Evolutionary conservation across 2,113 vertebrate species (phyloP).

Genomic region (Calonectris borealis): DNA sequence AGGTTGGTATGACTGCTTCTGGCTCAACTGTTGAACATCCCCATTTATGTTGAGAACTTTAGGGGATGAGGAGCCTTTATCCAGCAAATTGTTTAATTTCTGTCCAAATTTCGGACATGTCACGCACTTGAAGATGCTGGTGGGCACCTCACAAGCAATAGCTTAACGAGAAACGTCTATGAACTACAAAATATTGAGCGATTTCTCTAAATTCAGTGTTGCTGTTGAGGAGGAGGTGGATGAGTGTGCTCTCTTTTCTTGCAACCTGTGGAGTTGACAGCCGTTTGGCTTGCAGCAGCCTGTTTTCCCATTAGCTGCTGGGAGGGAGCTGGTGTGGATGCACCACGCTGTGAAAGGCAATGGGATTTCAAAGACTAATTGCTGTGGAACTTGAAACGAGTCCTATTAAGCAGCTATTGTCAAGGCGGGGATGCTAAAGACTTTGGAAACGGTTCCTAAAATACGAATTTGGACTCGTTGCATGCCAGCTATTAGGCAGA

Average conservation of each 20-base stretch:
- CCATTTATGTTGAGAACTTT: background rate
- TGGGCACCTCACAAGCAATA: background rate
- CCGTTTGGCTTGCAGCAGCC: background rate
- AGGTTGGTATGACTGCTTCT: background rate
- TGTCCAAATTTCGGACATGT: fast-evolving
- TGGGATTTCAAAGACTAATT: background rate
- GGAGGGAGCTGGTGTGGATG: background rate
- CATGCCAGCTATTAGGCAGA: background rate
- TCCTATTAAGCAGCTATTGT: background rate
- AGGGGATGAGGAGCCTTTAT: background rate
- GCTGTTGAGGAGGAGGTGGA: background rate
- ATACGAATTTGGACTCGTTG: background rate
- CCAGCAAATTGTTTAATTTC: background rate
- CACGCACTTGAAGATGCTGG: background rate
- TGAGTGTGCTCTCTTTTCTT: background rate
- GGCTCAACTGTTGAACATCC: background rate
- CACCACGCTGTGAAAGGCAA: background rate
- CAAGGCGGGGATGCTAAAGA: background rate
- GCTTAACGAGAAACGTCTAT: background rate
- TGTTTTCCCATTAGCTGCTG: background rate
- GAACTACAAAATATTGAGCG: background rate
- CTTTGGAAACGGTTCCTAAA: background rate
- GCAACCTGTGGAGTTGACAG: background rate
- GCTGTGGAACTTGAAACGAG: background rate
- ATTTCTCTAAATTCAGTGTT: background rate